These are phyloP conservation scores for Thaumetopoea pityocampa DNA, from an alignment of 1,140 invertebrate genomes.

Conservation along the genomic window DNA sequence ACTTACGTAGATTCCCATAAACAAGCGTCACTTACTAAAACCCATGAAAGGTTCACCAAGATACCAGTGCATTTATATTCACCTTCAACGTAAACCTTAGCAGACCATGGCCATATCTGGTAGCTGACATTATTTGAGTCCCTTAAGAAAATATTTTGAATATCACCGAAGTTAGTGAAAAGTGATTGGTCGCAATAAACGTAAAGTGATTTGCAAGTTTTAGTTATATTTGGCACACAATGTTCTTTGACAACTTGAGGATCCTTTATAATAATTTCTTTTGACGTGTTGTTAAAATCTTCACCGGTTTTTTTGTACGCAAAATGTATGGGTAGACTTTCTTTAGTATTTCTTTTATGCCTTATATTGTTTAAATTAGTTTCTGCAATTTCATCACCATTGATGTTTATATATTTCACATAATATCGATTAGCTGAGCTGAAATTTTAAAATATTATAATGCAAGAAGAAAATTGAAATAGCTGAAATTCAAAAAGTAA, in stretches of 20 bases:
- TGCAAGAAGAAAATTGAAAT: too few species aligned
- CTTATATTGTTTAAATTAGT: constrained; percentile 22
- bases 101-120: constrained; percentile 80
- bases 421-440: constrained; percentile 55
- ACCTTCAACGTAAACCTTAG: constrained; percentile 81
- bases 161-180: constrained; percentile 37
- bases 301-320: constrained; percentile 28
- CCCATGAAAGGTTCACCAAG: constrained; percentile 79
- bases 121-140: constrained; percentile 16
- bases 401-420: constrained; percentile 58
- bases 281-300: constrained; percentile 22
- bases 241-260: constrained; percentile 53
- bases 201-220: constrained; percentile 60
- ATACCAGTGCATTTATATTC: constrained; percentile 80
- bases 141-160: constrained; percentile 23
- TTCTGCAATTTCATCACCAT: constrained; percentile 32
- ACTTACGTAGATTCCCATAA: constrained; percentile 74
- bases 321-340: constrained; percentile 38
- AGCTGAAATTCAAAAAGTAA: too few species aligned
- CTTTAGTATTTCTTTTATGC: constrained; percentile 31
- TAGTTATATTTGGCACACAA: constrained; percentile 61
- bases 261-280: constrained; percentile 39
- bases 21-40: constrained; percentile 79
- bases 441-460: constrained; percentile 23
- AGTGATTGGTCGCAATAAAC: constrained; percentile 52